Conservation (phyloP, 2,797 vertebrate genomes). For the Vultur gryphus region DNA sequence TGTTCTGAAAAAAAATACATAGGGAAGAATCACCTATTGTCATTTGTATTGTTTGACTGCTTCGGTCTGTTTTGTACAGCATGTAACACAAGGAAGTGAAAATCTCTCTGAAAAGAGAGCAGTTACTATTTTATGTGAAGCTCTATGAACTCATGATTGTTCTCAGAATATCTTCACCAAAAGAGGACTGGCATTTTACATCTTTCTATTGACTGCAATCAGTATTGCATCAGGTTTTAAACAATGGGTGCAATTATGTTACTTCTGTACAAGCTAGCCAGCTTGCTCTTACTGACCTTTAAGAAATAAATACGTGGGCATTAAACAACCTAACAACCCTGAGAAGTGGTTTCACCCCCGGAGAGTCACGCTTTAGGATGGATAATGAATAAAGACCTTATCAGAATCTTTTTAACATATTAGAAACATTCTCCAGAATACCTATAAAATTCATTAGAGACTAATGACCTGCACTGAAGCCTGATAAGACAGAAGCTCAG, state of each 20-base stretch:
- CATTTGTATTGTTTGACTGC: background rate
- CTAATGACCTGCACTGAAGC: conserved; percentile 15
- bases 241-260: background rate
- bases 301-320: background rate
- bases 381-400: conserved; percentile 28
- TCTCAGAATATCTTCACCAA: background rate
- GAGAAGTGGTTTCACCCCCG: background rate
- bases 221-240: background rate
- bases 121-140: background rate
- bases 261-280: background rate
- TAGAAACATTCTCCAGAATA: conserved; percentile 49
- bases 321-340: background rate
- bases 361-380: background rate
- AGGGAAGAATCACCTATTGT: background rate
- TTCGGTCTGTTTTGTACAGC: background rate
- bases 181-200: background rate
- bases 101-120: background rate
- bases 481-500: conserved; percentile 29
- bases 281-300: background rate
- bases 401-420: conserved; percentile 17
- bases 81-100: background rate
- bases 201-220: background rate
- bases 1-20: background rate
- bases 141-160: background rate
- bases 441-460: conserved; percentile 45